A percentile compares a stretch with the other conserved stretches of the same genome.
These are phyloP conservation scores for Microtus ochrogaster DNA, from an alignment of 2,113 vertebrate genomes.

Conservation along the genomic window DNA sequence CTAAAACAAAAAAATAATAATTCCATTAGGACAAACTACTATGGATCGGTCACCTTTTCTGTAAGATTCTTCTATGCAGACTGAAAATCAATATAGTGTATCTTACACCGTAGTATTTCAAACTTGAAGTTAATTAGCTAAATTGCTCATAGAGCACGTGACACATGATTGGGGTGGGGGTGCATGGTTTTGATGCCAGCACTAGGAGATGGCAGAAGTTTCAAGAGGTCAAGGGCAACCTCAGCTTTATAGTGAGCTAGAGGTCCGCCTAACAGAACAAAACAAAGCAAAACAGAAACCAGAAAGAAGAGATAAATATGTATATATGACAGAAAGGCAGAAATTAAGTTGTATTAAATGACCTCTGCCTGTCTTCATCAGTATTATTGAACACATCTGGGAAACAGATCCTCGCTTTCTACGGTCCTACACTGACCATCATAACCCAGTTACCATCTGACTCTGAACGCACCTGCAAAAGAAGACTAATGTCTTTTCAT, in stretches of 20 bases:
- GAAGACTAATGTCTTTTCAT: not conserved
- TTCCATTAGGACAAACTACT: not conserved
- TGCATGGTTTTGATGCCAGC: not conserved
- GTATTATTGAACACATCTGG: not conserved
- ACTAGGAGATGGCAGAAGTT: not conserved
- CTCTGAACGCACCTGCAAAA: not conserved
- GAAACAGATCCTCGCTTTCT: not conserved
- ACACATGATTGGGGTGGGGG: not conserved
- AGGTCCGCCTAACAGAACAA: not conserved
- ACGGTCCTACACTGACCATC: not conserved
- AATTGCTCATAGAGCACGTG: not conserved
- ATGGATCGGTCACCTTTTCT: not conserved
- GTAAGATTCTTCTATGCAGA: accelerated
- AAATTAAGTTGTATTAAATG: not conserved
- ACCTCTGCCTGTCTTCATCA: not conserved
- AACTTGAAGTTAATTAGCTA: not conserved
- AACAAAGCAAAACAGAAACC: not conserved
- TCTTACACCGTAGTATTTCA: not conserved
- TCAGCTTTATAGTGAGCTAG: not conserved
- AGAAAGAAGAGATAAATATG: not conserved
- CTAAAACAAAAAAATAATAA: not conserved
- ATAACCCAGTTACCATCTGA: not conserved
- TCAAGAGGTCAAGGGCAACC: not conserved
- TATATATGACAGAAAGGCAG: not conserved
- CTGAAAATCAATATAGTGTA: not conserved